phyloP scores from a whole-genome alignment of 1,140 invertebrate species.

The Hylaeus volcanicus region DNA sequence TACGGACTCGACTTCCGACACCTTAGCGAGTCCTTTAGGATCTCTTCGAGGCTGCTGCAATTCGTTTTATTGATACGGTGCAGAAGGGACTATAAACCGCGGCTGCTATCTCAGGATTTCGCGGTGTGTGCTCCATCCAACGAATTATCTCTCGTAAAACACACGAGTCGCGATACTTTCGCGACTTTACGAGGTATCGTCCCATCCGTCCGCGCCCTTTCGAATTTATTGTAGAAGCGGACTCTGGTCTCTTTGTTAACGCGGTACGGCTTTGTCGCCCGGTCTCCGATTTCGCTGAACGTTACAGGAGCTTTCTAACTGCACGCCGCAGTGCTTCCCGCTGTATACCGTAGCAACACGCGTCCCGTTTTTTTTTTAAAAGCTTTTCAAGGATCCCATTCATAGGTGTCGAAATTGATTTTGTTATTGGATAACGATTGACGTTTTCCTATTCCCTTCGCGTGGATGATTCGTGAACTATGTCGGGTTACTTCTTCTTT shows the following conservation, averaged over 20 bases:
- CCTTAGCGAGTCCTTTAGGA: not conserved
- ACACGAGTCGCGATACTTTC: slow-evolving; percentile 11
- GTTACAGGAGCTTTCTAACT: not conserved
- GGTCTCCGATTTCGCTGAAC: not conserved
- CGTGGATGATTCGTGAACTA: too few relatives aligned
- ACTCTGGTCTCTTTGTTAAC: slow-evolving; percentile 1
- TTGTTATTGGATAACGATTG: not conserved
- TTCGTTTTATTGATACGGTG: slow-evolving; percentile 38
- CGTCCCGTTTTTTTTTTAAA: not conserved
- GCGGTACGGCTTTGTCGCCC: not conserved
- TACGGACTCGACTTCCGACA: not conserved
- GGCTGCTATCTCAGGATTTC: not conserved
- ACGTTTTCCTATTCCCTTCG: not conserved
- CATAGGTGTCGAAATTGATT: not conserved
- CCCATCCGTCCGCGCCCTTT: not conserved
- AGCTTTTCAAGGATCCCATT: not conserved
- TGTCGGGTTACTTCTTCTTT: not conserved
- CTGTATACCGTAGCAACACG: too few relatives aligned
- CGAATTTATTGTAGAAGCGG: not conserved
- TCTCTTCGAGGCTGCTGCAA: slow-evolving; percentile 15
- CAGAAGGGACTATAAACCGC: not conserved
- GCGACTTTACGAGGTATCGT: slow-evolving; percentile 25
- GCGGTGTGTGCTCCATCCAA: slow-evolving; percentile 7
- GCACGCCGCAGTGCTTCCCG: not conserved
- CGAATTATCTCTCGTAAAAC: slow-evolving; percentile 48